A percentile compares a stretch with the other conserved stretches of the same genome.
Evolutionary conservation across 2,113 vertebrate genomes (phyloP).

Genomic region (Fulica atra): DNA sequence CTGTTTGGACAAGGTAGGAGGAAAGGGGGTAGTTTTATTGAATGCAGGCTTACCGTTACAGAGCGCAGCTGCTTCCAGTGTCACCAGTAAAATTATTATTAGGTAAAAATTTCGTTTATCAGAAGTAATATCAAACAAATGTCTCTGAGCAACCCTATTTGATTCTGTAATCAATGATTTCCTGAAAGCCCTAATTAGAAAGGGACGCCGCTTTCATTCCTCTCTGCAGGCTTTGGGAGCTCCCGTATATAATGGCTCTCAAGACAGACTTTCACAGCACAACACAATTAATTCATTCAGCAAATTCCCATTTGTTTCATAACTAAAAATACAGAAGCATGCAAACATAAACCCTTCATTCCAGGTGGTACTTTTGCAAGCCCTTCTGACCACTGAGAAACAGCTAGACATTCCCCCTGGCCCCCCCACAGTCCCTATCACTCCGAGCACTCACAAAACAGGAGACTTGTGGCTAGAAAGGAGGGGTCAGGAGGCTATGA

Average conservation of each 20-base stretch:
- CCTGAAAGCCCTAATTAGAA: slow-evolving; percentile 50
- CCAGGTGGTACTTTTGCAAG: slow-evolving; percentile 39
- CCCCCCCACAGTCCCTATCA: not conserved
- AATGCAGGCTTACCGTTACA: slow-evolving; percentile 3
- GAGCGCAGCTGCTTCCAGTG: slow-evolving; percentile 5
- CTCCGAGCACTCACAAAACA: slow-evolving; percentile 16
- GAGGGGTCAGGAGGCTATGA: slow-evolving; percentile 14
- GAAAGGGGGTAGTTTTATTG: not conserved
- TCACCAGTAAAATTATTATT: slow-evolving; percentile 25
- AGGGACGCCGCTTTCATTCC: slow-evolving; percentile 31
- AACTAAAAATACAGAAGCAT: slow-evolving; percentile 5
- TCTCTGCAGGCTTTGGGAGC: slow-evolving; percentile 31
- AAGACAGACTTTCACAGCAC: not conserved
- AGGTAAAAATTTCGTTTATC: slow-evolving; percentile 3
- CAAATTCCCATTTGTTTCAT: slow-evolving; percentile 55
- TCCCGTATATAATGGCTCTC: slow-evolving; percentile 6
- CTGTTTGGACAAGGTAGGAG: not conserved
- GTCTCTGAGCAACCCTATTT: not conserved
- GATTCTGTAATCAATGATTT: slow-evolving; percentile 55
- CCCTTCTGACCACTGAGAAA: slow-evolving; percentile 14
- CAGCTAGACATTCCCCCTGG: not conserved
- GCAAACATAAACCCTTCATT: slow-evolving; percentile 8
- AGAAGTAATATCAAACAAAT: slow-evolving; percentile 50
- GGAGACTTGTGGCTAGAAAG: slow-evolving; percentile 23
- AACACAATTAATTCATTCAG: slow-evolving; percentile 52